Percentiles rank a stretch among this genome's conserved stretches.
Conservation (phyloP, 35 echinoderm and acorn worm species). For the Apostichopus californicus region DNA sequence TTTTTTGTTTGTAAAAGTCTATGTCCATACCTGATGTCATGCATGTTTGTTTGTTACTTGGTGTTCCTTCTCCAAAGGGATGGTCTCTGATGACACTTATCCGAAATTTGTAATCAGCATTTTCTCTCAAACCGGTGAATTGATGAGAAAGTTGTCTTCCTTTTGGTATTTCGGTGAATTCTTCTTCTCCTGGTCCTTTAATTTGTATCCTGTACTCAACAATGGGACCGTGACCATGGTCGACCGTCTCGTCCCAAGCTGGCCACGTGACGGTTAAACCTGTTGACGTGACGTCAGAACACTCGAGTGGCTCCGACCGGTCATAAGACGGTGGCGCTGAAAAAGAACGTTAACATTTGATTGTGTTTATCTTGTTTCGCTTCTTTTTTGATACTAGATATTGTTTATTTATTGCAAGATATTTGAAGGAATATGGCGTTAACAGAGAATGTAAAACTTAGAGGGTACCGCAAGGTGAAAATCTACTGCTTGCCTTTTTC, state of each 20-base stretch:
- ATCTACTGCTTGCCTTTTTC: no score
- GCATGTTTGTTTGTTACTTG: not conserved
- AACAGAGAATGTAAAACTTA: no score
- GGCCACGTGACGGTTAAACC: not conserved
- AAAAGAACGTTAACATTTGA: not conserved
- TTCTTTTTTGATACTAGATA: no score
- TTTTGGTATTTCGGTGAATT: no score
- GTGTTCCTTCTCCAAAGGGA: slow-evolving; percentile 1
- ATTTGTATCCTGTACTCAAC: not conserved
- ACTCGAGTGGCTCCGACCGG: not conserved
- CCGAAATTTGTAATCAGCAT: slow-evolving; percentile 10
- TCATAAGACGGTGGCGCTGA: slow-evolving; percentile 1
- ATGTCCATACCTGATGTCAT: not conserved
- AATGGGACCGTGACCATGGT: slow-evolving; percentile 4
- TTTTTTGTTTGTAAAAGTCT: no score
- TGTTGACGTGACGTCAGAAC: not conserved
- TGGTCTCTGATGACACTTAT: slow-evolving; percentile 1
- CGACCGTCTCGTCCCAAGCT: not conserved
- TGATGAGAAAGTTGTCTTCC: not conserved
- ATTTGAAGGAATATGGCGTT: no score
- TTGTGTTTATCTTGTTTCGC: no score
- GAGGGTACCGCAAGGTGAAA: no score
- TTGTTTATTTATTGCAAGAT: no score
- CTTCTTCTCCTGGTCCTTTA: no score
- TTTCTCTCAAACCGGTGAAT: not conserved